phyloP scores from a whole-genome alignment of 2,113 vertebrate genomes.

The Etheostoma spectabile region DNA sequence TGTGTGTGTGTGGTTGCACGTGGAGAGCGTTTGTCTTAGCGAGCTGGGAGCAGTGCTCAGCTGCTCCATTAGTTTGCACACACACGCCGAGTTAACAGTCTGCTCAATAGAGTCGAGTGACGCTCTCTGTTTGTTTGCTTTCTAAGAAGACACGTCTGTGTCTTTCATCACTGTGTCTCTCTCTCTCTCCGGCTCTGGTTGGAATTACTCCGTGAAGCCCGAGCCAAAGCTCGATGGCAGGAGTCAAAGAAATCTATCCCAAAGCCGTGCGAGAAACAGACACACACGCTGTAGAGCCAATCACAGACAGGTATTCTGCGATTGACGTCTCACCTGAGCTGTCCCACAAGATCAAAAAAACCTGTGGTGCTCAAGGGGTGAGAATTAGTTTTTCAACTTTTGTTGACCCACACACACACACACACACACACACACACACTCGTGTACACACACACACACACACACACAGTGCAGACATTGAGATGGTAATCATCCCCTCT shows the following conservation, averaged over 20 bases:
- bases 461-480: slow-evolving; percentile 49
- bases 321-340: slow-evolving; percentile 37
- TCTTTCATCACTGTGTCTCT: slow-evolving; percentile 35
- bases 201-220: slow-evolving; percentile 52
- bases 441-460: slow-evolving; percentile 17
- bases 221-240: slow-evolving; percentile 46
- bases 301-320: slow-evolving; percentile 2
- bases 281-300: neutral
- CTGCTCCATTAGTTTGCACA: slow-evolving; percentile 31
- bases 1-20: slow-evolving; percentile 26
- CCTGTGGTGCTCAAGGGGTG: neutral
- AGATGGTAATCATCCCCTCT: slow-evolving; percentile 76
- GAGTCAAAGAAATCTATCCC: slow-evolving; percentile 41
- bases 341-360: neutral
- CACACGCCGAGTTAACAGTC: slow-evolving; percentile 23
- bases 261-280: neutral
- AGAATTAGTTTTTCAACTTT: slow-evolving; percentile 1
- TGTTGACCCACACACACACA: slow-evolving; percentile 2
- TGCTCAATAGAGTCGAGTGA: slow-evolving; percentile 30
- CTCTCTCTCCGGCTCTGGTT: slow-evolving; percentile 43
- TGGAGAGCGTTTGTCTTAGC: slow-evolving; percentile 53
- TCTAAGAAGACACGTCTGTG: slow-evolving; percentile 50
- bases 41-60: slow-evolving; percentile 42
- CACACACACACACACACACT: slow-evolving; percentile 11
- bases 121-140: slow-evolving; percentile 58